phyloP scores from a whole-genome alignment of 2,113 vertebrate species.

The Plestiodon gilberti region DNA sequence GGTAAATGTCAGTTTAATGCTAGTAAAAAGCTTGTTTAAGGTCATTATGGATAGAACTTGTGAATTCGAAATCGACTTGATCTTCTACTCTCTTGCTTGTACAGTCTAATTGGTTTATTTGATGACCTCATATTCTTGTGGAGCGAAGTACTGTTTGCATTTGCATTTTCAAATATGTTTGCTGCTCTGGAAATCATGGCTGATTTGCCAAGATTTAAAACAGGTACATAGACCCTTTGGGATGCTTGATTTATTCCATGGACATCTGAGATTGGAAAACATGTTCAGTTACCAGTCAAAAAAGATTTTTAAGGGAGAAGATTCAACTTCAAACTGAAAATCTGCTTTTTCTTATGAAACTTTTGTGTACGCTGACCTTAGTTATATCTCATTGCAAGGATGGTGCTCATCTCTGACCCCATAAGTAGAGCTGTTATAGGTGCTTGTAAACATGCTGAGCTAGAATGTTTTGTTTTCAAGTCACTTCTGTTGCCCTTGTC shows the following conservation, averaged over 20 bases:
- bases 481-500: not conserved
- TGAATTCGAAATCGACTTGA: not conserved
- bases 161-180: slow-evolving; percentile 8
- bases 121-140: slow-evolving; percentile 29
- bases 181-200: not conserved
- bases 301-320: not conserved
- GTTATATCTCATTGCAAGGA: slow-evolving; percentile 31
- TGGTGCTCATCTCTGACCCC: not conserved
- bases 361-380: slow-evolving; percentile 7
- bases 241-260: not conserved
- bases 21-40: not conserved
- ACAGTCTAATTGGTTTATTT: not conserved
- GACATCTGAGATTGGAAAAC: not conserved
- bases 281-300: too few species aligned
- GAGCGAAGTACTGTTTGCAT: not conserved
- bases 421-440: not conserved
- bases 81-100: slow-evolving; percentile 18
- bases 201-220: not conserved
- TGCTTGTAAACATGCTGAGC: not conserved
- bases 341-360: not conserved
- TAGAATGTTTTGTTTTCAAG: not conserved
- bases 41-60: slow-evolving; percentile 11
- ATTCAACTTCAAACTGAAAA: not conserved
- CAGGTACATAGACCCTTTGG: not conserved
- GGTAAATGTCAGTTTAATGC: slow-evolving; percentile 19